Conservation (phyloP, 2,888 invertebrate genomes). For the Microplitis manilae region DNA sequence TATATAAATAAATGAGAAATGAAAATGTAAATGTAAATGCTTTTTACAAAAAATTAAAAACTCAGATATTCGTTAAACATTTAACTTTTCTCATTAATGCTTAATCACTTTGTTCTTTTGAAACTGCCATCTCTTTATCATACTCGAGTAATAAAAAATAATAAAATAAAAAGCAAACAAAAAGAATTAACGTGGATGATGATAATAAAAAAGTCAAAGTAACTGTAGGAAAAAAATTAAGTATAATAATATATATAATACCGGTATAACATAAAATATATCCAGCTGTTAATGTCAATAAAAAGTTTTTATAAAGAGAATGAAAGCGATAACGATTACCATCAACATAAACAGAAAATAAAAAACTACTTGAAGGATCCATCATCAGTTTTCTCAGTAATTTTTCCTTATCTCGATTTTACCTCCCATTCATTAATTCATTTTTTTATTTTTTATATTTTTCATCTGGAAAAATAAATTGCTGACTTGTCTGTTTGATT, state of each 20-base stretch:
- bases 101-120: background rate
- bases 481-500: slow-evolving; percentile 1
- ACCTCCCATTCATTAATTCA: background rate
- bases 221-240: too few relatives aligned
- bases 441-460: background rate
- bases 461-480: background rate
- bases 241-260: background rate
- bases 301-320: background rate
- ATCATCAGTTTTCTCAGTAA: background rate
- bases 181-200: background rate
- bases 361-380: background rate
- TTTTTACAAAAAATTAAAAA: background rate
- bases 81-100: background rate
- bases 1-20: background rate
- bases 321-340: background rate
- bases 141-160: background rate
- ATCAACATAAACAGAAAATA: background rate
- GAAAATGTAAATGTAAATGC: background rate
- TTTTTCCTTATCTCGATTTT: background rate
- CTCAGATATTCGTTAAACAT: background rate
- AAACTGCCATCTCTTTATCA: background rate
- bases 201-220: background rate
- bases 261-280: background rate
- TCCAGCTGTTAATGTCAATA: slow-evolving; percentile 1
- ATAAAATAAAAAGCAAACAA: background rate